A percentile compares a stretch with the other conserved stretches of the same genome.
Conservation (phyloP, 1,140 invertebrate species). For the Fopius arisanus region DNA sequence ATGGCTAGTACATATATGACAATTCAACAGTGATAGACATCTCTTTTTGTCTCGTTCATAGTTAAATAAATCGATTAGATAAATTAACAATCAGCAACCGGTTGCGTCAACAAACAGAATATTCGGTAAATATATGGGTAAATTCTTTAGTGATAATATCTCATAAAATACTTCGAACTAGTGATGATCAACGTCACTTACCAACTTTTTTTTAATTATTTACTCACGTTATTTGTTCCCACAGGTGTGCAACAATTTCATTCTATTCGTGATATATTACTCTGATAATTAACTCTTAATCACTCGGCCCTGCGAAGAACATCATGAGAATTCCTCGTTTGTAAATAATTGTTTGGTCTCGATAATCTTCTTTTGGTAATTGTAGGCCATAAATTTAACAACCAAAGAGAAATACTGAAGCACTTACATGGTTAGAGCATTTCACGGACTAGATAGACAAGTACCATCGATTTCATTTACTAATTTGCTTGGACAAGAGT, state of each 20-base stretch:
- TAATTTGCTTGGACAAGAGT: conserved; percentile 61
- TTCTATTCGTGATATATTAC: neutral
- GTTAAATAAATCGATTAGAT: neutral
- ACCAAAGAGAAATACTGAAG: neutral
- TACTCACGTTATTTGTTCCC: neutral
- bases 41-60: neutral
- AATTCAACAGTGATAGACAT: neutral
- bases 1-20: neutral
- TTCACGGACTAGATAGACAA: neutral
- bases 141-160: neutral
- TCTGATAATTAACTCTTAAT: neutral
- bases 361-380: neutral
- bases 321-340: neutral
- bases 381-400: neutral
- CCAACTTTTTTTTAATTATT: neutral
- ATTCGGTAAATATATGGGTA: neutral
- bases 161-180: neutral
- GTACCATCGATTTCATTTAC: neutral
- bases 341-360: neutral
- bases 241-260: neutral
- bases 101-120: neutral
- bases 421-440: neutral
- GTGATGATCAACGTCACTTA: neutral
- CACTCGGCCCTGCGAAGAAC: neutral
- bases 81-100: neutral